Evolutionary conservation across 2,113 vertebrate genomes (phyloP), one percentile per base, ranked within the genome.

Genomic region (Marmota flaviventris): DNA sequence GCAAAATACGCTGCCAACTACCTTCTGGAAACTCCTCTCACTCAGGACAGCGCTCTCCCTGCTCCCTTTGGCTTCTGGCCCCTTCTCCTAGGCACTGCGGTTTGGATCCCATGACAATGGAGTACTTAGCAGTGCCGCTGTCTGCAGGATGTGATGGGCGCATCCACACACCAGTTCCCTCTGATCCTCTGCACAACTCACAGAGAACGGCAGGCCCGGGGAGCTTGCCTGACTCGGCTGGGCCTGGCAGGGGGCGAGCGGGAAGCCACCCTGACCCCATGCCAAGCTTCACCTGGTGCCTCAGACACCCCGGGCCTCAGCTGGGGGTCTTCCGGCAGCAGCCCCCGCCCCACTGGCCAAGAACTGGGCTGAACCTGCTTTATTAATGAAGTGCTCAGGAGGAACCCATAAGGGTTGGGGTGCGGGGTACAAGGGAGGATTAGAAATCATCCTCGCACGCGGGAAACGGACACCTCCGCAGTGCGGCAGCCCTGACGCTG

Each of bases 111-210:
- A 18, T 8, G 5, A 16, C 4, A 27, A 14, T 14, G 3, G 34
- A 42, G 16, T 12, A 0, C 0, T 5, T 6, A 34, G 45, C 1
- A 7, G 20, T 4, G 1, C 32, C 27, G 32, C 2, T 27, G 34
- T 42, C 93, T 39, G 0, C 27, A 85, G 91, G 65, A 42, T 25
- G 11, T 61, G 16, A 37, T 0, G 16, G 39, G 69, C 11, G 48
- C 53, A 39, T 42, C 37, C 39, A 10, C 9, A 13, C 1, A 3
- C 10, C 37, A 27, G 25, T 13, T 39, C 91, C 73, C 20, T 82
- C 16, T 22, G 9, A 14, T 29, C 16, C 53, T 70, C 1, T 13
- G 42, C 45, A 25, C 7, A 22, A 34, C 8, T 65, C 5, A 22
- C 29, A 83, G 20, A 56, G 53, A 79, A 20, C 13, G 9, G 63